Evolutionary conservation across 2,888 invertebrate species (phyloP).

Genomic region (Lasioglossum vierecki): DNA sequence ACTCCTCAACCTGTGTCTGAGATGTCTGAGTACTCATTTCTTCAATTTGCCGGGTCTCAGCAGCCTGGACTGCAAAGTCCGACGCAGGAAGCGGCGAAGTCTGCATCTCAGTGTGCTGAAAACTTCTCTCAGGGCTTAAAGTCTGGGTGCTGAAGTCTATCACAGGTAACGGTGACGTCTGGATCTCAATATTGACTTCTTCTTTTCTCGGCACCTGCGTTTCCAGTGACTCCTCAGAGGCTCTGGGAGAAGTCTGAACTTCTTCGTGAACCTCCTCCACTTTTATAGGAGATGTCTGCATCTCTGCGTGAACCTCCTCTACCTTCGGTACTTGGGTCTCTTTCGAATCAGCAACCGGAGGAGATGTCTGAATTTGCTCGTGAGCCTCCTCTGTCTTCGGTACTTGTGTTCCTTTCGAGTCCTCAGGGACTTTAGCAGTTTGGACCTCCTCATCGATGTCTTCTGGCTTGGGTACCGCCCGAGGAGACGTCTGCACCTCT

Average conservation of each 20-base stretch:
- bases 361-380: conserved; percentile 69
- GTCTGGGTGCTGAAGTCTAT: conserved; percentile 72
- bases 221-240: neutral
- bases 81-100: conserved; percentile 86
- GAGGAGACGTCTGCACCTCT: conserved; percentile 16
- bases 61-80: conserved; percentile 70
- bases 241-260: conserved; percentile 7
- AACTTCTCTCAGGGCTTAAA: conserved; percentile 61
- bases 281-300: neutral
- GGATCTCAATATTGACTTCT: conserved; percentile 74
- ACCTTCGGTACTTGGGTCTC: conserved; percentile 1
- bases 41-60: conserved; percentile 83
- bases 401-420: neutral
- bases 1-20: conserved; percentile 77
- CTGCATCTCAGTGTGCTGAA: conserved; percentile 85
- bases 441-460: conserved; percentile 80
- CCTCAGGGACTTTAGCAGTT: conserved; percentile 84
- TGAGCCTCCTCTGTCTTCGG: conserved; percentile 79
- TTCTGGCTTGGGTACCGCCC: neutral
- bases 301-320: neutral
- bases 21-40: conserved; percentile 84
- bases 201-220: neutral
- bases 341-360: neutral
- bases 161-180: conserved; percentile 87
- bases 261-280: neutral